Percentiles rank a stretch among this genome's conserved stretches.
Evolutionary conservation across 2,888 invertebrate genomes (phyloP).

Genomic region (Melieria omissa): DNA sequence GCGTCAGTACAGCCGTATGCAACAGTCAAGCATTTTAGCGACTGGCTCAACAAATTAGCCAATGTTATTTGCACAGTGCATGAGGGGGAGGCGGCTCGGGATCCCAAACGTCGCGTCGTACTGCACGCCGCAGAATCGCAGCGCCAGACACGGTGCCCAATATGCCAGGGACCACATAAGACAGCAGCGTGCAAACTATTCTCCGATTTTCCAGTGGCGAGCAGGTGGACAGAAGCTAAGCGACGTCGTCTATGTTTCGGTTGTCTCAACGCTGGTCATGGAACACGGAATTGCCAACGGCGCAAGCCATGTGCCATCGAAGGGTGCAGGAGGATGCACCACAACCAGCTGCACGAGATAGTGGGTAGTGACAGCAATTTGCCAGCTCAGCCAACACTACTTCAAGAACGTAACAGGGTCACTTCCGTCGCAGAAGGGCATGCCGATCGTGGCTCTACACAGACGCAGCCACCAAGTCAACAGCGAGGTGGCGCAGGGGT

Average conservation of each 20-base stretch:
- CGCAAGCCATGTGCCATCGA: not conserved
- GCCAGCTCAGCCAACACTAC: too few relatives aligned
- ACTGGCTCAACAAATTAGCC: constrained; percentile 7
- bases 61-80: constrained; percentile 26
- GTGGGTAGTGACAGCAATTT: too few relatives aligned
- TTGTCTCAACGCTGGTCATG: too few relatives aligned
- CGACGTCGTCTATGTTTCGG: too few relatives aligned
- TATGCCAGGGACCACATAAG: constrained; percentile 7
- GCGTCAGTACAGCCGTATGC: not conserved
- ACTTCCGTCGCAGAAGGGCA: too few relatives aligned
- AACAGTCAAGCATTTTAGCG: constrained; percentile 5
- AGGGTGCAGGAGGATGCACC: not conserved
- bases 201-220: not conserved
- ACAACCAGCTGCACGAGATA: not conserved
- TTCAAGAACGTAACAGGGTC: too few relatives aligned
- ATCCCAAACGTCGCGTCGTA: constrained; percentile 13
- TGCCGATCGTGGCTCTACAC: not conserved
- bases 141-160: not conserved
- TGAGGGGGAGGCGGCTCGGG: not conserved
- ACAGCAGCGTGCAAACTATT: not conserved
- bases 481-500: not conserved
- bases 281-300: not conserved
- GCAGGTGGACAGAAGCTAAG: constrained; percentile 5
- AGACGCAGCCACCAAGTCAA: not conserved
- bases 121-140: constrained; percentile 12